These are phyloP conservation scores for Drosophila repletoides DNA, from an alignment of 1,140 invertebrate genomes.

Conservation along the genomic window DNA sequence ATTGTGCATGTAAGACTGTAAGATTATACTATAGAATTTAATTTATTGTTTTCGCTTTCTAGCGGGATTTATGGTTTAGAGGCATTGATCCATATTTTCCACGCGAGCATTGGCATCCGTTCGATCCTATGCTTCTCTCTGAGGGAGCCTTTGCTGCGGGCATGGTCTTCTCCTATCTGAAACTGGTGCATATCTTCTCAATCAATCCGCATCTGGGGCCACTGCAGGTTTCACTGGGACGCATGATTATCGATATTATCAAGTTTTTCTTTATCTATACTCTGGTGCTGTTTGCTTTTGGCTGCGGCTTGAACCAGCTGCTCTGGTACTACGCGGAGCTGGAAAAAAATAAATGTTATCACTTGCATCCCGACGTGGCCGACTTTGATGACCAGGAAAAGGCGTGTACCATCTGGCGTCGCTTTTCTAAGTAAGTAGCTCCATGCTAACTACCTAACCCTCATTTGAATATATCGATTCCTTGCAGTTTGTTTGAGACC, in stretches of 20 bases:
- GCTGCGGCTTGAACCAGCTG: conserved; percentile 95
- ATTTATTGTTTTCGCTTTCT: neutral
- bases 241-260: conserved; percentile 96
- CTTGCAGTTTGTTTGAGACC: conserved; percentile 93
- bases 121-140: conserved; percentile 96
- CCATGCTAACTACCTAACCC: neutral
- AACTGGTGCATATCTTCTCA: conserved; percentile 97
- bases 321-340: conserved; percentile 98
- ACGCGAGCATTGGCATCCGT: conserved; percentile 94
- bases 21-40: neutral
- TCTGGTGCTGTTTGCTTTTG: conserved; percentile 94
- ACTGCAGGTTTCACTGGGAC: conserved; percentile 92
- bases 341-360: conserved; percentile 92
- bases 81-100: conserved; percentile 92
- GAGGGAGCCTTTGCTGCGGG: conserved; percentile 97
- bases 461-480: neutral
- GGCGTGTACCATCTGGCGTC: conserved; percentile 92
- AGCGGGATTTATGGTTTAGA: conserved; percentile 87
- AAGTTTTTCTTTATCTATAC: conserved; percentile 97
- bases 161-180: conserved; percentile 97
- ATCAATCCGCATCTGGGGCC: conserved; percentile 97
- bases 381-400: conserved; percentile 91
- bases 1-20: conserved; percentile 87
- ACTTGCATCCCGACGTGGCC: conserved; percentile 86
- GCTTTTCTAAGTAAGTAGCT: conserved; percentile 90